Conservation (phyloP, 2,113 vertebrate genomes). For the Alectura lathami region DNA sequence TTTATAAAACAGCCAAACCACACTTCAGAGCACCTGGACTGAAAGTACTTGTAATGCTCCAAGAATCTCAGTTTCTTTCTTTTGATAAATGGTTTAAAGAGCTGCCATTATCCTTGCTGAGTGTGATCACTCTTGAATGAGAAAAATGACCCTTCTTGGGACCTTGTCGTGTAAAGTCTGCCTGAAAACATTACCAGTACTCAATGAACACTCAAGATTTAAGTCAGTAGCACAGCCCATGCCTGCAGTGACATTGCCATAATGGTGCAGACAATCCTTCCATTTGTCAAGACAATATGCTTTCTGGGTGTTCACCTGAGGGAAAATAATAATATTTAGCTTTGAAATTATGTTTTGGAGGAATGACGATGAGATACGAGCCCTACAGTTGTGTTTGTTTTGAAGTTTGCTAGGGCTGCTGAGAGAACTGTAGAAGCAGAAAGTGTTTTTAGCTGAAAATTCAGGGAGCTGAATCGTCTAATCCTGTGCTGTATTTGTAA, state of each 20-base stretch:
- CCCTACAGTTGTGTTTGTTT: not conserved
- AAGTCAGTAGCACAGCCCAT: not conserved
- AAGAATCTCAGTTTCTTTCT: not conserved
- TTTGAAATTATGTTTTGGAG: not conserved
- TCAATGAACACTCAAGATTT: not conserved
- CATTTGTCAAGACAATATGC: not conserved
- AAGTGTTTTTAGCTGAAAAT: not conserved
- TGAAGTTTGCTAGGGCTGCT: no score
- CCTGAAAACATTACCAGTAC: not conserved
- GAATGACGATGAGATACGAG: not conserved
- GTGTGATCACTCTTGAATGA: not conserved
- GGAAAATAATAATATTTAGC: not conserved
- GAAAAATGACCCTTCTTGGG: not conserved
- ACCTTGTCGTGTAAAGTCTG: not conserved
- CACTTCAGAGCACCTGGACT: not conserved
- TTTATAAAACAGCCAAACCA: not conserved
- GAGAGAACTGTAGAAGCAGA: not conserved
- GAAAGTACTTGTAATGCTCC: not conserved
- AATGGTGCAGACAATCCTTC: not conserved
- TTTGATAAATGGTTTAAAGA: not conserved
- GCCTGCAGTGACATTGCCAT: not conserved
- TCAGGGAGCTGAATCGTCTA: not conserved
- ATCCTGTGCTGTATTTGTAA: no score
- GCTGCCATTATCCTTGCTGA: not conserved
- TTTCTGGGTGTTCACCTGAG: not conserved